phyloP scores from a whole-genome alignment of 2,888 invertebrate genomes.

The Celastrina argiolus region DNA sequence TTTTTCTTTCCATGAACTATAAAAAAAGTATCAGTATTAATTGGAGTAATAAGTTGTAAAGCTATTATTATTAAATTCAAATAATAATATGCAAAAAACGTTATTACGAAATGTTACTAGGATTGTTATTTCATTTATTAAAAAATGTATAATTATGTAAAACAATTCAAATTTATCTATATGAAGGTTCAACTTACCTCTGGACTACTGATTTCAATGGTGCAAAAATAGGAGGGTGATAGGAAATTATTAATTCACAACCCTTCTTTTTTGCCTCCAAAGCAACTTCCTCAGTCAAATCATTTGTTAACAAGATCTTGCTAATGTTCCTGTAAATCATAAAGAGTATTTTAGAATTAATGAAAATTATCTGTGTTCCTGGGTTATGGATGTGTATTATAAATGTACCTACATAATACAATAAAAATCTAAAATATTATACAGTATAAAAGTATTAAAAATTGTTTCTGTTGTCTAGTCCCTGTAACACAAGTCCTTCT shows the following conservation, averaged over 20 bases:
- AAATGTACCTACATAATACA: background rate
- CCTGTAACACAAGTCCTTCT: too few relatives aligned
- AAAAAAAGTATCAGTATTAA: constrained; percentile 30
- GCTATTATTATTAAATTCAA: too few relatives aligned
- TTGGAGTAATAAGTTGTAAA: background rate
- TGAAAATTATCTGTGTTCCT: background rate
- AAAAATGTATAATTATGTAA: background rate
- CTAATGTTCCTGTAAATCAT: constrained; percentile 67
- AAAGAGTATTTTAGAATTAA: background rate
- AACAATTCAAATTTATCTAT: background rate
- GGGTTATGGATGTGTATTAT: too few relatives aligned
- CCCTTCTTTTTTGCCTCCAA: constrained; percentile 84
- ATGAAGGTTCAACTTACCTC: constrained; percentile 70
- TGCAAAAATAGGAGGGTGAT: constrained; percentile 97
- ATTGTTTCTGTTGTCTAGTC: too few relatives aligned
- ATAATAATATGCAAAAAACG: too few relatives aligned
- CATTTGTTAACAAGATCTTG: constrained; percentile 91
- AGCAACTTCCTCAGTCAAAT: constrained; percentile 92
- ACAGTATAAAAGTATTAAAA: too few relatives aligned
- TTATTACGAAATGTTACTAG: background rate
- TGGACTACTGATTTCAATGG: constrained; percentile 88
- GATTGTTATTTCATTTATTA: background rate
- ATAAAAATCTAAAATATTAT: too few relatives aligned
- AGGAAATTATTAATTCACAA: constrained; percentile 90
- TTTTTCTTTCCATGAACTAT: constrained; percentile 87